These are phyloP conservation scores for Vireo griseus DNA, from an alignment of 2,797 vertebrate genomes.

Conservation along the genomic window DNA sequence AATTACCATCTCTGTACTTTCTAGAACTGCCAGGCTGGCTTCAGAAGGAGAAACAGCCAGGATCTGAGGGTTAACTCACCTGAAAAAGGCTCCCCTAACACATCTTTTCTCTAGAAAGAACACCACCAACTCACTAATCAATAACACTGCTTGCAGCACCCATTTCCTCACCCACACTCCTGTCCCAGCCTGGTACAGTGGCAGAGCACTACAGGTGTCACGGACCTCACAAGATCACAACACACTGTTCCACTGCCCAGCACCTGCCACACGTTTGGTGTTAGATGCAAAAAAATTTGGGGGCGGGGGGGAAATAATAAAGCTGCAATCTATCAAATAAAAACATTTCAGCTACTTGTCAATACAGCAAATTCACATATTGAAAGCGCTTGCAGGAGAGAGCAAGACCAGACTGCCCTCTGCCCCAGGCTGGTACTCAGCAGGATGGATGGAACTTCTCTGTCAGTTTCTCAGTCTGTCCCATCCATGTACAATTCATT, in stretches of 20 bases:
- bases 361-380: background rate
- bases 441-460: background rate
- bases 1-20: background rate
- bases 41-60: background rate
- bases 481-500: background rate
- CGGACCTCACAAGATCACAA: background rate
- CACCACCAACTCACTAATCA: background rate
- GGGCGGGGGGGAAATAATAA: rapidly evolving
- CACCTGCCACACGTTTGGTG: background rate
- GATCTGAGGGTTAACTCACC: background rate
- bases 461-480: background rate
- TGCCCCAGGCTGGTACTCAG: background rate
- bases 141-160: background rate
- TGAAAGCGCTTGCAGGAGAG: background rate
- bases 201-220: background rate
- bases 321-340: background rate
- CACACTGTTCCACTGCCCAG: background rate
- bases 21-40: background rate
- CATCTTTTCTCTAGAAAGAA: background rate
- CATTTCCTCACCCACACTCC: background rate
- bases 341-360: background rate
- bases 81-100: background rate
- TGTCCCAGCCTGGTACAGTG: background rate
- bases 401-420: background rate
- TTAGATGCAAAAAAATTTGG: background rate